Percentiles rank a stretch among this genome's conserved stretches.
phyloP scores from a whole-genome alignment of 1,140 invertebrate genomes.

The Gonatopus flavifemur region DNA sequence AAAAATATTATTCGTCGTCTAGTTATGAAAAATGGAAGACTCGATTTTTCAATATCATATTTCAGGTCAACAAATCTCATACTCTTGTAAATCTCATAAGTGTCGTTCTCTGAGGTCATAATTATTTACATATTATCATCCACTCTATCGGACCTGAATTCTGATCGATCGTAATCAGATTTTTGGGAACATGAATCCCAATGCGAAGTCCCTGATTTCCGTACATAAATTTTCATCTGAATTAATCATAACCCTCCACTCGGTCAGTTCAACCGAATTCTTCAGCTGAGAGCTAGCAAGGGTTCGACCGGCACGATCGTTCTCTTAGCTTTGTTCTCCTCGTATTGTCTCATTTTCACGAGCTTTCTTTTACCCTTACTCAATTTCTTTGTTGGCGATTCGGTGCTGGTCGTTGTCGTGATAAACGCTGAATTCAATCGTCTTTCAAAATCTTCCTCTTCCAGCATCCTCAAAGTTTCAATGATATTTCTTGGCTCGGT shows the following conservation, averaged over 20 bases:
- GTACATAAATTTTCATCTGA: conserved; percentile 4
- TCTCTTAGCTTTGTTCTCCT: conserved; percentile 59
- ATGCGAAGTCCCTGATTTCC: neutral
- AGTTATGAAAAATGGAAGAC: no score
- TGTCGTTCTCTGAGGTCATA: no score
- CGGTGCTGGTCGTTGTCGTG: conserved; percentile 30
- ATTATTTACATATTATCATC: neutral
- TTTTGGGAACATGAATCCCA: neutral
- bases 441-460: conserved; percentile 52
- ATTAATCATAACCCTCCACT: no score
- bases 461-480: conserved; percentile 73
- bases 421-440: no score
- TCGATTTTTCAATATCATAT: no score
- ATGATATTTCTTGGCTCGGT: conserved; percentile 78
- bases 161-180: neutral
- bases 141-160: neutral
- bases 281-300: conserved; percentile 69
- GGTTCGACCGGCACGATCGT: conserved; percentile 63
- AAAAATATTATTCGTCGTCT: no score
- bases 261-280: conserved; percentile 7
- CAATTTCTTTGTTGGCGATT: conserved; percentile 58
- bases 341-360: conserved; percentile 65
- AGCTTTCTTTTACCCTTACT: conserved; percentile 69
- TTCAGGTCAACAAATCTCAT: no score
- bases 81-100: no score